Percentiles rank a stretch among this genome's conserved stretches.
Conservation (phyloP, 2,797 vertebrate species). For the Vultur gryphus region DNA sequence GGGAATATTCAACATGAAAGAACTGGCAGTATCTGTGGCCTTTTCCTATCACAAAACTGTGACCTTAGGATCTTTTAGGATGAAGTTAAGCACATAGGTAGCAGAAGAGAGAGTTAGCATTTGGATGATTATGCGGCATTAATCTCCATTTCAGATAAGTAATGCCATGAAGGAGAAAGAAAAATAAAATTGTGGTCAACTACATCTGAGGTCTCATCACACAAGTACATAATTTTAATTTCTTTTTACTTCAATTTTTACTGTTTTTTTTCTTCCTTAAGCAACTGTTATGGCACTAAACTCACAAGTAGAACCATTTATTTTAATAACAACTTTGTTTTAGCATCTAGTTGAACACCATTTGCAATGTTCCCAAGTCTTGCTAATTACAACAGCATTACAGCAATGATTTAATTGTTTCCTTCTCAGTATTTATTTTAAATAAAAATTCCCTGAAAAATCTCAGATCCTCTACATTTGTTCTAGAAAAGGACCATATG, state of each 20-base stretch:
- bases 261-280: neutral
- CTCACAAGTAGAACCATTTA: neutral
- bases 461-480: neutral
- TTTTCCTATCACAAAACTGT: neutral
- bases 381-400: neutral
- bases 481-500: neutral
- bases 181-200: neutral
- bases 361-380: neutral
- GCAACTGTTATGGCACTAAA: neutral
- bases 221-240: neutral
- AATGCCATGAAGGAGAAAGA: neutral
- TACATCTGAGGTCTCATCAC: neutral
- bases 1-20: neutral
- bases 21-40: fast-evolving
- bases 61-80: neutral
- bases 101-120: neutral
- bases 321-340: neutral
- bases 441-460: neutral
- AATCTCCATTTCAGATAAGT: neutral
- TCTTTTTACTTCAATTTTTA: neutral
- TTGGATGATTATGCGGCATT: neutral
- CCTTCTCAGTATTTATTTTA: neutral
- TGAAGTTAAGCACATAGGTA: neutral
- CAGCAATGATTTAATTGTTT: neutral
- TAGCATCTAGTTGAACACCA: neutral